Evolutionary conservation across 2,888 invertebrate species (phyloP).

Genomic region (Thecocarcelia acutangulata): DNA sequence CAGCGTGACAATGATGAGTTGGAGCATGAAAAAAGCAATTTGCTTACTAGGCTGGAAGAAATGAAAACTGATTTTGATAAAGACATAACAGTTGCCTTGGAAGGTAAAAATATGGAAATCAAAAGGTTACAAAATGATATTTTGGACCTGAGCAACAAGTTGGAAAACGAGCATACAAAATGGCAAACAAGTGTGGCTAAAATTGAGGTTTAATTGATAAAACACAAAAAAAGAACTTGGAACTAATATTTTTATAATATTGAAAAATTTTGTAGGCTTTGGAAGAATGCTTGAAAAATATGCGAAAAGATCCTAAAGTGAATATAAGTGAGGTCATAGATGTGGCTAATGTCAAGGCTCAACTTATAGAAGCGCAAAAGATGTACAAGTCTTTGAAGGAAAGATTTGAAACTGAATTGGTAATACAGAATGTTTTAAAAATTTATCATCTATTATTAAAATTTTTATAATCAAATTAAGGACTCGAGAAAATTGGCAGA

Average conservation of each 20-base stretch:
- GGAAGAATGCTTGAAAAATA: constrained; percentile 82
- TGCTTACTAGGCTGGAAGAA: constrained; percentile 78
- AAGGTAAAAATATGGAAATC: constrained; percentile 79
- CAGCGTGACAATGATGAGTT: constrained; percentile 83
- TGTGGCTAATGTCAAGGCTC: constrained; percentile 84
- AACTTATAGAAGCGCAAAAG: constrained; percentile 83
- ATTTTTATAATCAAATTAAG: constrained; percentile 62
- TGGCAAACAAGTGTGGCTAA: constrained; percentile 78
- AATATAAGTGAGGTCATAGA: constrained; percentile 83
- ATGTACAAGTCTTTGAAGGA: constrained; percentile 83
- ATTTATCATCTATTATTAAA: not conserved
- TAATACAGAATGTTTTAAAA: constrained; percentile 52
- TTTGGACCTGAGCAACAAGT: constrained; percentile 74
- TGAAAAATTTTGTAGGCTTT: constrained; percentile 75
- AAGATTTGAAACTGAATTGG: constrained; percentile 81
- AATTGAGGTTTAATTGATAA: constrained; percentile 76
- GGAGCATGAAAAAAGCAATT: constrained; percentile 80
- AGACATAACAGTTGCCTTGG: constrained; percentile 76
- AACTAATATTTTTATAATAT: not conserved
- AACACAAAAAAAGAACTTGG: too few species aligned
- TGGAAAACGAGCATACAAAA: constrained; percentile 77
- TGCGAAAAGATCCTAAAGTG: constrained; percentile 81
- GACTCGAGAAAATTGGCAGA: constrained; percentile 82
- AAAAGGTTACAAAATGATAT: constrained; percentile 78
- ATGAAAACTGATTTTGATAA: constrained; percentile 79